phyloP scores from a whole-genome alignment of 64 coral and sea anemone species.

The Stichodactyla helianthus region DNA sequence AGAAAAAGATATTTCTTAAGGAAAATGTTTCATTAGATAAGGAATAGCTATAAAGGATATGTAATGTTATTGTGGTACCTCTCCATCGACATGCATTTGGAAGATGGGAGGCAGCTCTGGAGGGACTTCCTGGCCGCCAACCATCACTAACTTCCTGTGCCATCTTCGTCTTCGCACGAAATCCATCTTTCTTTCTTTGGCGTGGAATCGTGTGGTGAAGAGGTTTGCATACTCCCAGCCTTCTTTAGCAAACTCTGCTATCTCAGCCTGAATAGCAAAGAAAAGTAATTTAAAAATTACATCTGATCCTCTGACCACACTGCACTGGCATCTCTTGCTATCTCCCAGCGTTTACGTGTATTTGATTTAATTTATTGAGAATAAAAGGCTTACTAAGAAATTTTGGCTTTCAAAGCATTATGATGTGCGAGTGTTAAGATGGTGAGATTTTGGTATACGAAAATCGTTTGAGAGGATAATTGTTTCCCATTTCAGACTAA shows the following conservation, averaged over 20 bases:
- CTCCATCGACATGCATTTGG: slow-evolving; percentile 57
- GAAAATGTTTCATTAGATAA: background rate
- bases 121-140: slow-evolving; percentile 27
- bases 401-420: too few relatives aligned
- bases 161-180: slow-evolving; percentile 72
- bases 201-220: slow-evolving; percentile 71
- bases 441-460: too few relatives aligned
- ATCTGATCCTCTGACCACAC: background rate
- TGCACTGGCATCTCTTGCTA: too few relatives aligned
- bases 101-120: slow-evolving; percentile 58
- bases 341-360: too few relatives aligned
- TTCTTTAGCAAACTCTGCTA: slow-evolving; percentile 70
- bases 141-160: slow-evolving; percentile 56
- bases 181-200: slow-evolving; percentile 68
- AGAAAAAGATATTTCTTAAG: background rate
- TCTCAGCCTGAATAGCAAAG: slow-evolving; percentile 37
- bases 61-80: slow-evolving; percentile 18
- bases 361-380: too few relatives aligned
- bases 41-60: background rate
- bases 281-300: background rate
- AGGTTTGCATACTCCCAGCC: slow-evolving; percentile 73
- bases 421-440: too few relatives aligned
- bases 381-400: too few relatives aligned
- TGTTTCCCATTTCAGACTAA: too few relatives aligned
- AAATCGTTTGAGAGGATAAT: too few relatives aligned